phyloP scores from a whole-genome alignment of 2,113 vertebrate genomes.

The Anguilla rostrata region DNA sequence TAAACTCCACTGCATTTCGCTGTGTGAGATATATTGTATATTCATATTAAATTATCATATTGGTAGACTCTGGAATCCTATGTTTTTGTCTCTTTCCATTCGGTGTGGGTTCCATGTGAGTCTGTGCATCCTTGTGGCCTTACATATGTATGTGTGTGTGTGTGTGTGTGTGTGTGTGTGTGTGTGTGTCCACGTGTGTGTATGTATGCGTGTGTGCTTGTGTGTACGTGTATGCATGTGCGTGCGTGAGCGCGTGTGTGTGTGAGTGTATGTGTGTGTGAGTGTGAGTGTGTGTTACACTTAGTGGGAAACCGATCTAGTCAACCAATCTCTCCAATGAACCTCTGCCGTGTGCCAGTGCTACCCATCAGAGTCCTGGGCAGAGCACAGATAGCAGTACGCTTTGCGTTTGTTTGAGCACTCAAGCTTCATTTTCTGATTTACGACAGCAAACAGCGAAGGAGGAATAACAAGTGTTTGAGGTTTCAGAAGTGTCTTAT shows the following conservation, averaged over 20 bases:
- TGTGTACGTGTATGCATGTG: not conserved
- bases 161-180: no score
- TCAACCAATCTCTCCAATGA: not conserved
- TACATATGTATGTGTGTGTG: no score
- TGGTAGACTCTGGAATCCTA: not conserved
- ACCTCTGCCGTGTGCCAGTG: not conserved
- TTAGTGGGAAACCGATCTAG: not conserved
- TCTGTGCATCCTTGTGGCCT: no score
- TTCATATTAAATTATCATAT: not conserved
- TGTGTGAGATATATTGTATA: not conserved
- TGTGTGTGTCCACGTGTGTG: no score
- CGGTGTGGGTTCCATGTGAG: no score
- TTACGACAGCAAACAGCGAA: not conserved
- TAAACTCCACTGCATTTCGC: conserved; percentile 7
- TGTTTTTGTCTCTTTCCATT: not conserved
- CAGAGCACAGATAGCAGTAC: not conserved
- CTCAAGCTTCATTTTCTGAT: not conserved
- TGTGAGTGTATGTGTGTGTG: no score
- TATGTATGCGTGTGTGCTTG: not conserved
- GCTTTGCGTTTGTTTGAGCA: not conserved
- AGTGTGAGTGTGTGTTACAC: no score
- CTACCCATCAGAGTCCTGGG: not conserved
- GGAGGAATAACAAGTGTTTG: not conserved
- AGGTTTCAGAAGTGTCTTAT: not conserved
- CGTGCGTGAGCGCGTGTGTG: no score